These are phyloP conservation scores for Crotalus viridis DNA, from an alignment of 2,113 vertebrate genomes.

Conservation along the genomic window DNA sequence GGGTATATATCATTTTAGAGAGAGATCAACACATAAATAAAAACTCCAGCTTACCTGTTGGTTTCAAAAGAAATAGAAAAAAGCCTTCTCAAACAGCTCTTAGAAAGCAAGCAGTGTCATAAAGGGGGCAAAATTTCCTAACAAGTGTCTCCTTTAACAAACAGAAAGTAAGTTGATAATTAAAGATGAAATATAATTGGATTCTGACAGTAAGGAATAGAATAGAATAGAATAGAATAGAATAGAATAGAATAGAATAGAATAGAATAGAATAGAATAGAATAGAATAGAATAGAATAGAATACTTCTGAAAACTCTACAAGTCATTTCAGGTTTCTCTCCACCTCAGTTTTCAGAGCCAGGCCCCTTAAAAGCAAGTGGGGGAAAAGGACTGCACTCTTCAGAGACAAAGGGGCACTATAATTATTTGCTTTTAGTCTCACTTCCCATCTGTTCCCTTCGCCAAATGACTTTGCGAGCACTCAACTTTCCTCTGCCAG, in stretches of 20 bases:
- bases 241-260: no score
- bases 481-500: constrained; percentile 39
- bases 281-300: no score
- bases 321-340: no score
- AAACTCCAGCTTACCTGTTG: background rate
- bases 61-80: background rate
- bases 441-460: constrained; percentile 55
- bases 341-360: background rate
- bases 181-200: no score
- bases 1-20: background rate
- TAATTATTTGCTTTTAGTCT: constrained; percentile 30
- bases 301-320: no score
- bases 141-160: no score
- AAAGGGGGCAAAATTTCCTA: no score
- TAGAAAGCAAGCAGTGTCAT: background rate
- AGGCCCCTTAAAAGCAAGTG: background rate
- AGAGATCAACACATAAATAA: background rate
- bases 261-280: no score
- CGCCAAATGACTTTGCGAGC: constrained; percentile 41
- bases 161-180: no score
- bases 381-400: background rate
- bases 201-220: no score
- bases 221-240: no score
- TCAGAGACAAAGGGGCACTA: background rate
- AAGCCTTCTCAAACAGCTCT: background rate